Base-by-base conservation (phyloP, 2,888 invertebrate genomes). In the Willowsia nigromaculata region DNA sequence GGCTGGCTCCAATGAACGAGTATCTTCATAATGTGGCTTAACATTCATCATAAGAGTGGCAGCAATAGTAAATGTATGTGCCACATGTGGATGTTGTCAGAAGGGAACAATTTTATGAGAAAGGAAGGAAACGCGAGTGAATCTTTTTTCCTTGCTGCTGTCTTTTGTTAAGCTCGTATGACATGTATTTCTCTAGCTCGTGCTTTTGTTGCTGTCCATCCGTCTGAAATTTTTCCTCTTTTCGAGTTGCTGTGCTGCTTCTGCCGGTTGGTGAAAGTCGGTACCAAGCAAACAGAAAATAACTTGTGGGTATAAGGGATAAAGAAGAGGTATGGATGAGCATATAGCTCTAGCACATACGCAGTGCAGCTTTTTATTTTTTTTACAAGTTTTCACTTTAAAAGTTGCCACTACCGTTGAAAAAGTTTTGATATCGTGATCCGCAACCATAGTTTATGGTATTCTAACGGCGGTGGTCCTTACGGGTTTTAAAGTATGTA, bases 21-120 rank as follows among this genome's bases (percentile, higher is more conserved):
- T 47, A 40, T 81, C 71, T 81, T 81, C 81, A 87, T 87, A 81
- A 87, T 87, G 87, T 87, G 87, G 87, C 81, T 87, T 87, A 87
- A 74, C 87, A 87, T 87, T 87, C 81, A 87, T 87, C 87, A 87
- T 87, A 68, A 40, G 68, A 81, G 87, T 87, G 87, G 87, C 87
- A 87, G 43, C 30, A 47, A 80, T 43, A 86, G 86, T 87, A 74
- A 59, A 87, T 87, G 81, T 87, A 81, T 87, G 81, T 87, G 87
- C 87, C 87, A 87, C 87, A 87, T 87, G 87, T 82, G 87, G 81
- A 82, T 87, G 81, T 81, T 87, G 87, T 87, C 87, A 81, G 81
- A 87, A 68, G 87, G 87, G 87, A 87, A 84, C 90, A 87, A 90
- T 86, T 87, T 83, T 90, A 84, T 80, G 87, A 84, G 80, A 90